Evolutionary conservation across 2,888 invertebrate species (phyloP).

Genomic region (Drosophila aldrichi): DNA sequence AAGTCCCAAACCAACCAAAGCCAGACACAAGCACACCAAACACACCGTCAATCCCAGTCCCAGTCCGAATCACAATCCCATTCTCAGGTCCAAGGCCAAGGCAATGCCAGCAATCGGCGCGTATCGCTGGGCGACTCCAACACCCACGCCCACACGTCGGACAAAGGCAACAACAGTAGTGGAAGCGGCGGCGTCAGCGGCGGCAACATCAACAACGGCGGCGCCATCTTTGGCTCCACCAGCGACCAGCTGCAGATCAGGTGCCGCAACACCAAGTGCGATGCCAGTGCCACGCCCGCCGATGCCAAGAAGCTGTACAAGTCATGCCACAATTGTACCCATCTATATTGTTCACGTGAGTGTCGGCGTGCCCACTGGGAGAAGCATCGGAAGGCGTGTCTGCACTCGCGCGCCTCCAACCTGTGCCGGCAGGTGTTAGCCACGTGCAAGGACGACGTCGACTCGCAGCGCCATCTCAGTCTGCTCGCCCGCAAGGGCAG

Average conservation of each 20-base stretch:
- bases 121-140: constrained; percentile 88
- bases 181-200: constrained; percentile 10
- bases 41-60: constrained; percentile 16
- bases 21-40: constrained; percentile 34
- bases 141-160: constrained; percentile 57
- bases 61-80: constrained; percentile 11
- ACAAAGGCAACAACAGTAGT: constrained; percentile 22
- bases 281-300: constrained; percentile 89
- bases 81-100: constrained; percentile 18
- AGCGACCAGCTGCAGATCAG: constrained; percentile 86
- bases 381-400: constrained; percentile 94
- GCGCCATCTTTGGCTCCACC: constrained; percentile 18
- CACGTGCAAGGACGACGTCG: constrained; percentile 91
- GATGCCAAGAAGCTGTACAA: constrained; percentile 94
- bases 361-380: constrained; percentile 97
- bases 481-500: constrained; percentile 93
- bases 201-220: constrained; percentile 17
- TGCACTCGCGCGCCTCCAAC: constrained; percentile 95
- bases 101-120: constrained; percentile 85
- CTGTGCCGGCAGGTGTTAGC: constrained; percentile 94
- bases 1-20: constrained; percentile 41
- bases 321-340: constrained; percentile 97
- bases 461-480: constrained; percentile 91
- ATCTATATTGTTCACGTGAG: constrained; percentile 96
- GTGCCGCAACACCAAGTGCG: constrained; percentile 93